A percentile compares a stretch with the other conserved stretches of the same genome.
Evolutionary conservation across 2,888 invertebrate species (phyloP).

Genomic region (Deladenus siricidicola): DNA sequence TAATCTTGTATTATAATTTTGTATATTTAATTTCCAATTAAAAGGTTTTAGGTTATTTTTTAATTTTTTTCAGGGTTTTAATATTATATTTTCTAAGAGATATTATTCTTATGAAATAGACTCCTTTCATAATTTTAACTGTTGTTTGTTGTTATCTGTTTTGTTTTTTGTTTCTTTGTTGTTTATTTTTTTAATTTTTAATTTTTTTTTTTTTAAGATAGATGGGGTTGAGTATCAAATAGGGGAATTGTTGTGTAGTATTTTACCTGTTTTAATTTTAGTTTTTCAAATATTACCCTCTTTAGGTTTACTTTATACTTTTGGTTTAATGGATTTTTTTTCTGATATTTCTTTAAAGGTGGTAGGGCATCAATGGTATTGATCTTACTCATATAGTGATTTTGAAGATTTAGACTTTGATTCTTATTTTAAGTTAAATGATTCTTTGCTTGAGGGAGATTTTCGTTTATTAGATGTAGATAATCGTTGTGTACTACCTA

Average conservation of each 20-base stretch:
- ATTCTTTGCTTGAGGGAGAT: constrained; percentile 41
- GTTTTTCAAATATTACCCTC: background rate
- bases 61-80: background rate
- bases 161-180: background rate
- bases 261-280: background rate
- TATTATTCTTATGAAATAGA: background rate
- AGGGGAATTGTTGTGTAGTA: background rate
- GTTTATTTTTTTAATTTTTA: background rate
- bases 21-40: background rate
- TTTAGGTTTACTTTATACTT: background rate
- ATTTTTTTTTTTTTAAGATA: background rate
- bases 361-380: background rate
- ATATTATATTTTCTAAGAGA: background rate
- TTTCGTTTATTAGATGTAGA: constrained; percentile 54
- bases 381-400: background rate
- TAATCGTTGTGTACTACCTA: constrained; percentile 52
- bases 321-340: constrained; percentile 1
- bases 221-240: background rate
- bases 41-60: background rate
- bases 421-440: constrained; percentile 51
- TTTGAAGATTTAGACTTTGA: constrained; percentile 40
- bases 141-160: background rate
- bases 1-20: background rate
- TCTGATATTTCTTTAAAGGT: background rate
- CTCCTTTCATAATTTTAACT: background rate